A percentile compares a stretch with the other conserved stretches of the same genome.
Conservation (phyloP, 2,888 invertebrate genomes). For the Gandaritis pyraliata region DNA sequence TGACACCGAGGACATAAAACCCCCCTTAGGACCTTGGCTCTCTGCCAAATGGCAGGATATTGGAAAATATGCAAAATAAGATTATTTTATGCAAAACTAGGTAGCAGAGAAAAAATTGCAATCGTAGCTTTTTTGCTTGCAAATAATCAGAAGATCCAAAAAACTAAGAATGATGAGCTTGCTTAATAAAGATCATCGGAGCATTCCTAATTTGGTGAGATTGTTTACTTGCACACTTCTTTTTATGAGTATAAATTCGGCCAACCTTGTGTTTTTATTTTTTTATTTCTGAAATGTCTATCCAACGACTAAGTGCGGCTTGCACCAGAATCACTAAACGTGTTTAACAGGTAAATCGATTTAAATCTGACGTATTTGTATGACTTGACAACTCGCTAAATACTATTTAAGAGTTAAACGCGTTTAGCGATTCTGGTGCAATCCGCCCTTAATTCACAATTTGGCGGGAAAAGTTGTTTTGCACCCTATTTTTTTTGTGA, state of each 20-base stretch:
- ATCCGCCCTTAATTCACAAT: background rate
- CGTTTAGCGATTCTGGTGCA: too few species aligned
- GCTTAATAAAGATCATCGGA: background rate
- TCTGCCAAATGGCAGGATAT: slow-evolving; percentile 16
- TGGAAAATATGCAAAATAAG: background rate
- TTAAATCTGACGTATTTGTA: too few species aligned
- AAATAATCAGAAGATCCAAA: slow-evolving; percentile 1
- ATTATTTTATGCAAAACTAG: background rate
- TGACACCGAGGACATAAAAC: slow-evolving; percentile 17
- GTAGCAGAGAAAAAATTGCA: background rate
- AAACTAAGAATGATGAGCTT: slow-evolving; percentile 6
- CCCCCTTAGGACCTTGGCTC: slow-evolving; percentile 20
- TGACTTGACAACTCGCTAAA: too few species aligned
- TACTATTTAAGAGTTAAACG: too few species aligned
- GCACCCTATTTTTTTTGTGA: background rate
- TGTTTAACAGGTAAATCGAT: too few species aligned
- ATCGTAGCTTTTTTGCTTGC: background rate
- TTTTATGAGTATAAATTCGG: too few species aligned
- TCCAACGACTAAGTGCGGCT: too few species aligned
- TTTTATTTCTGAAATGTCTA: too few species aligned
- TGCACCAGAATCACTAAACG: too few species aligned
- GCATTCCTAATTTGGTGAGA: too few species aligned
- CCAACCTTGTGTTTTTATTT: too few species aligned
- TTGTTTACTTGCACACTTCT: too few species aligned
- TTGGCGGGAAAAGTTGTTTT: background rate